Percentiles rank a stretch among this genome's conserved stretches.
Evolutionary conservation across 2,888 invertebrate genomes (phyloP).

Genomic region (Nysson spinosus): DNA sequence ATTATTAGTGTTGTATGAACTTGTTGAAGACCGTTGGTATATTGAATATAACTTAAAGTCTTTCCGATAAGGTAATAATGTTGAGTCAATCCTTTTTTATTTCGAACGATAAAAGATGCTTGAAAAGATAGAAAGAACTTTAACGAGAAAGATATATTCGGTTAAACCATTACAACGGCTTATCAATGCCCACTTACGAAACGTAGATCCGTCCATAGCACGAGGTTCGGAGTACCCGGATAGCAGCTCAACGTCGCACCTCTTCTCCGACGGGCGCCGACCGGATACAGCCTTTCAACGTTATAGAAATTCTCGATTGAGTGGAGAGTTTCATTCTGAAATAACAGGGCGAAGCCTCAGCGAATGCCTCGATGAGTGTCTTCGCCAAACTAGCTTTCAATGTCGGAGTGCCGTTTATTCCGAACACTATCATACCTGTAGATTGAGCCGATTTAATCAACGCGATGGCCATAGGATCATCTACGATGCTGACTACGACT

Average conservation of each 20-base stretch:
- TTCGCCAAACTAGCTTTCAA: constrained; percentile 92
- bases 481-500: constrained; percentile 94
- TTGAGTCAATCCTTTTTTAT: too few relatives aligned
- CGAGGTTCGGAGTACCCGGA: constrained; percentile 93
- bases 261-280: constrained; percentile 88
- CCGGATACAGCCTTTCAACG: constrained; percentile 94
- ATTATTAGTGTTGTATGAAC: too few relatives aligned
- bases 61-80: too few relatives aligned
- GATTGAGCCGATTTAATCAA: constrained; percentile 91
- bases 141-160: constrained; percentile 20
- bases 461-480: constrained; percentile 92
- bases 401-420: constrained; percentile 94
- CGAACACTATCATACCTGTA: constrained; percentile 89
- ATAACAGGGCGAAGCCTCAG: constrained; percentile 92
- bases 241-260: constrained; percentile 90
- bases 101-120: too few relatives aligned
- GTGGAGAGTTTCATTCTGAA: constrained; percentile 93
- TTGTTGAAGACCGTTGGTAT: too few relatives aligned
- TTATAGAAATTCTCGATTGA: constrained; percentile 90
- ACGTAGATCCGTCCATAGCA: constrained; percentile 80
- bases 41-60: too few relatives aligned
- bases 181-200: constrained; percentile 62
- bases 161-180: constrained; percentile 29
- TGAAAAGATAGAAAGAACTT: too few relatives aligned
- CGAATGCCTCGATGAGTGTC: constrained; percentile 93